Evolutionary conservation across 2,888 invertebrate species (phyloP).

Genomic region (Tryphoninae sp.): DNA sequence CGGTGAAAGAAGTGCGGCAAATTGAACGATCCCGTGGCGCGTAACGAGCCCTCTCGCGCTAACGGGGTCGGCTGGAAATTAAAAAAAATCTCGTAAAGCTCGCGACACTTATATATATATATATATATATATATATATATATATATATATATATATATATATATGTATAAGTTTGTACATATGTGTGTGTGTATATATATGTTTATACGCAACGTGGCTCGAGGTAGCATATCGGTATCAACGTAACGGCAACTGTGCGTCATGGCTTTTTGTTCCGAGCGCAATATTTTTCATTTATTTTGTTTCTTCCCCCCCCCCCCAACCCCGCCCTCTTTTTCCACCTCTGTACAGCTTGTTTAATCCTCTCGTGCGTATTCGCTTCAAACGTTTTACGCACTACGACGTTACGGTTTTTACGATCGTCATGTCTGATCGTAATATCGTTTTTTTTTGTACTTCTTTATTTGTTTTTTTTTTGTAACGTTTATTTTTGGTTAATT

Average conservation of each 20-base stretch:
- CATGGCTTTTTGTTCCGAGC: background rate
- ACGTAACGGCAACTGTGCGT: background rate
- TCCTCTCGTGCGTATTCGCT: constrained; percentile 1
- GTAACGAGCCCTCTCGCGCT: constrained; percentile 44
- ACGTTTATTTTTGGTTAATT: too few relatives aligned
- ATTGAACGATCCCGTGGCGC: constrained; percentile 46
- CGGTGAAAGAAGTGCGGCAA: constrained; percentile 48
- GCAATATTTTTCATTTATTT: background rate
- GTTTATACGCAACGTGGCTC: too few relatives aligned
- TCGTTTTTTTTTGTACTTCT: background rate
- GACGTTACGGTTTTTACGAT: background rate
- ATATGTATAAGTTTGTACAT: background rate
- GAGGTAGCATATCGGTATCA: constrained; percentile 2
- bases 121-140: background rate
- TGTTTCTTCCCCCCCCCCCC: background rate
- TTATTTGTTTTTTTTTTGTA: too few relatives aligned
- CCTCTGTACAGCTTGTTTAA: background rate
- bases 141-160: too few relatives aligned
- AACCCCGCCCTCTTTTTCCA: background rate
- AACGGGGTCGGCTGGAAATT: constrained; percentile 27
- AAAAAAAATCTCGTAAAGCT: constrained; percentile 57
- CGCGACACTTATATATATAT: constrained; percentile 17
- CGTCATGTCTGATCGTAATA: background rate
- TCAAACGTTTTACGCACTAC: constrained; percentile 8
- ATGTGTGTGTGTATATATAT: too few relatives aligned